phyloP scores from a whole-genome alignment of 2,888 invertebrate genomes.

The Ophion ventricosus region DNA sequence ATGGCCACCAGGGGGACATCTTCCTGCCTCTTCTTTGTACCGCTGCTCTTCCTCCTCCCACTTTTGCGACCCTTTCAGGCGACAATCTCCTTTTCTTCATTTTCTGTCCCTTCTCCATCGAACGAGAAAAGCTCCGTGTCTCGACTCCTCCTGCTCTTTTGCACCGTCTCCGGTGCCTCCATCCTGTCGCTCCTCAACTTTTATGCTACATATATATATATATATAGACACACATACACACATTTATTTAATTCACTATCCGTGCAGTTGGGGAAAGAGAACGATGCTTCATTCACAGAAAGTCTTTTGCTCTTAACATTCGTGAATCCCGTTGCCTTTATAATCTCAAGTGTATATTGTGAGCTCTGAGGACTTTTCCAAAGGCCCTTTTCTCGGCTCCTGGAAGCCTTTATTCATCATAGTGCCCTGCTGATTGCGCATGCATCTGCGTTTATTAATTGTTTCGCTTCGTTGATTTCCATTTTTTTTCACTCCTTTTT shows the following conservation, averaged over 20 bases:
- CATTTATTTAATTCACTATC: not conserved
- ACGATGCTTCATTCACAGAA: constrained; percentile 9
- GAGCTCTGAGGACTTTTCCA: constrained; percentile 3
- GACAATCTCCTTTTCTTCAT: constrained; percentile 39
- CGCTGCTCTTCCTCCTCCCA: not conserved
- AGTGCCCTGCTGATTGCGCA: not conserved
- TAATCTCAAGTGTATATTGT: constrained; percentile 28
- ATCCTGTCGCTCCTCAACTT: constrained; percentile 44
- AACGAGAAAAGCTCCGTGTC: constrained; percentile 23
- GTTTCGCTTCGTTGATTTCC: not conserved
- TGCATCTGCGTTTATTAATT: not conserved
- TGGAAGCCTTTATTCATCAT: not conserved
- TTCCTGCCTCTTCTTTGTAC: constrained; percentile 26
- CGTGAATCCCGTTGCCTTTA: constrained; percentile 14
- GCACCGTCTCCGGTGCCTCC: constrained; percentile 22
- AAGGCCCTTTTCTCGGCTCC: constrained; percentile 6
- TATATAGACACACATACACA: not conserved
- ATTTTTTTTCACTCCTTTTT: not conserved
- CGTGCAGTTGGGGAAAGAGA: not conserved
- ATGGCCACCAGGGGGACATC: constrained; percentile 28
- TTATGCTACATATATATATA: constrained; percentile 4
- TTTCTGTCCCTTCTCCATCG: constrained; percentile 8
- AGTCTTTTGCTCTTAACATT: not conserved
- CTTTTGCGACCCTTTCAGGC: constrained; percentile 29
- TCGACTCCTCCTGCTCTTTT: constrained; percentile 21